Evolutionary conservation across 2,113 vertebrate genomes (phyloP).

Genomic region (Euleptes europaea): DNA sequence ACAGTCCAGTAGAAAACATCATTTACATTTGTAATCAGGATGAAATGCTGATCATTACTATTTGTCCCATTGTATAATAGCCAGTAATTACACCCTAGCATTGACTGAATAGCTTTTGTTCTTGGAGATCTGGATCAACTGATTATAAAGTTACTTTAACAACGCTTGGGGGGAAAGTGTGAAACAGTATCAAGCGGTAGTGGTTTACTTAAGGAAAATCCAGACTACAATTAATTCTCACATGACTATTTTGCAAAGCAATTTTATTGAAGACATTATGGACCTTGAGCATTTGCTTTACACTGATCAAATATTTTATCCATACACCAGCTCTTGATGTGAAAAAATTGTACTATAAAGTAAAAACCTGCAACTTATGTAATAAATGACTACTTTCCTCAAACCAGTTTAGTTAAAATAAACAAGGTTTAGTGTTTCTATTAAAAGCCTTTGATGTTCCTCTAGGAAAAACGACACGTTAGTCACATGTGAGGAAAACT

Average conservation of each 20-base stretch:
- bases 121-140: background rate
- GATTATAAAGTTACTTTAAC: background rate
- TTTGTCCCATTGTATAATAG: background rate
- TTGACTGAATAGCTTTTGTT: background rate
- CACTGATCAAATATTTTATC: constrained; percentile 19
- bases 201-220: background rate
- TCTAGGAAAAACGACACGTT: background rate
- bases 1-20: background rate
- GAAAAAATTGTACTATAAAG: constrained; percentile 33
- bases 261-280: constrained; percentile 41
- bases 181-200: background rate
- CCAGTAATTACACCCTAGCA: background rate
- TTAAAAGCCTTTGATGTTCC: background rate
- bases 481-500: background rate
- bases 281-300: background rate
- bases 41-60: background rate
- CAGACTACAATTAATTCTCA: background rate
- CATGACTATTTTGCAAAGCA: background rate
- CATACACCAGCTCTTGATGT: background rate
- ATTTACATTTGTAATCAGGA: background rate
- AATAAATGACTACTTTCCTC: background rate
- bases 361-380: background rate
- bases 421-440: background rate
- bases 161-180: background rate
- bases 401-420: background rate